Evolutionary conservation across 2,888 invertebrate species (phyloP).

Genomic region (Halictus ligatus): DNA sequence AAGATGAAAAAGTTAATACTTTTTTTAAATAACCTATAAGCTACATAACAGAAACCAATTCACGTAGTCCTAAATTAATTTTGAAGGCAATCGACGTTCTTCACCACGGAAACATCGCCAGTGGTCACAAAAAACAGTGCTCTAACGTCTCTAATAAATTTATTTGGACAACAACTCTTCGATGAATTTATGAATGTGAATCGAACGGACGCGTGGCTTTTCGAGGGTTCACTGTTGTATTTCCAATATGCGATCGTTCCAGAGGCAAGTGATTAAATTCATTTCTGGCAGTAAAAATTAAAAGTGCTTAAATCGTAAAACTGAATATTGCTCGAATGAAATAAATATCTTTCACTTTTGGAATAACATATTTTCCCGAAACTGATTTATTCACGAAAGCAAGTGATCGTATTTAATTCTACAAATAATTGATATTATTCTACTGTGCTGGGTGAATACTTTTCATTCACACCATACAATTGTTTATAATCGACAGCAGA

Average conservation of each 20-base stretch:
- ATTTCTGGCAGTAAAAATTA: background rate
- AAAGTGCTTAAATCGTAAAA: background rate
- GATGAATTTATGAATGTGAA: conserved; percentile 81
- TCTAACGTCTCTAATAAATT: conserved; percentile 70
- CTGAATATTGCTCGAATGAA: background rate
- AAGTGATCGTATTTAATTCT: background rate
- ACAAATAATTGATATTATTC: background rate
- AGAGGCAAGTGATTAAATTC: conserved; percentile 74
- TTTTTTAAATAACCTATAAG: background rate
- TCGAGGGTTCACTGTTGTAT: conserved; percentile 85
- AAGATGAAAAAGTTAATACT: background rate
- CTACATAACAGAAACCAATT: background rate
- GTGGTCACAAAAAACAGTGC: conserved; percentile 68
- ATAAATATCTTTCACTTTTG: background rate
- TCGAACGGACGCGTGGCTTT: conserved; percentile 81
- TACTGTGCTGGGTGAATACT: background rate
- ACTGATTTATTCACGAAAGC: too few relatives aligned
- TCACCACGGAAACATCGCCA: conserved; percentile 65
- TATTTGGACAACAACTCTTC: conserved; percentile 85
- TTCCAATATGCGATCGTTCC: conserved; percentile 83
- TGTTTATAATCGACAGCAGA: background rate
- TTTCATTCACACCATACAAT: background rate
- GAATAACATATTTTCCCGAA: too few relatives aligned
- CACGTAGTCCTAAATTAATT: background rate
- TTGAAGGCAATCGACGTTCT: conserved; percentile 75